phyloP scores from a whole-genome alignment of 2,113 vertebrate genomes.

The Trichechus manatus region DNA sequence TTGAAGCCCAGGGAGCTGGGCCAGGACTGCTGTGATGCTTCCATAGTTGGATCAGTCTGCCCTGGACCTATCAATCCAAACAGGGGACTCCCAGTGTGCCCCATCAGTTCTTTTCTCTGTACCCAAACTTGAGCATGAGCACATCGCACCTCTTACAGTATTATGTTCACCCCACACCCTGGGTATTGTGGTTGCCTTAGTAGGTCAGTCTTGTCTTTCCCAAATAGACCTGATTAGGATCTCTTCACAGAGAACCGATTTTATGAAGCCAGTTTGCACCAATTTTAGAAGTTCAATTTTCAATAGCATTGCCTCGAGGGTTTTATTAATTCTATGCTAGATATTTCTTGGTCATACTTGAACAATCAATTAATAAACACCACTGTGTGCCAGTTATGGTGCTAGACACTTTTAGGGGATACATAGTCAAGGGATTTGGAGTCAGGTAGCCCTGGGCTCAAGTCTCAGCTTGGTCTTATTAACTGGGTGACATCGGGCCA shows the following conservation, averaged over 20 bases:
- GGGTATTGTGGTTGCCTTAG: background rate
- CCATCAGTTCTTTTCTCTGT: background rate
- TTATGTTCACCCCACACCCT: background rate
- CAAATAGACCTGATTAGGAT: background rate
- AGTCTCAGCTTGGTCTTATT: background rate
- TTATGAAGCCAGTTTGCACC: background rate
- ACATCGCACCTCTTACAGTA: background rate
- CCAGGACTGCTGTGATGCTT: background rate
- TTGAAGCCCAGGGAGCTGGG: background rate
- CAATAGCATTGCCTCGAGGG: background rate
- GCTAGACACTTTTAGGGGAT: background rate
- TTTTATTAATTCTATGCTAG: conserved; percentile 2
- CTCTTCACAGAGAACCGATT: background rate
- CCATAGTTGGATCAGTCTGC: background rate
- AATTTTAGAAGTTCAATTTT: background rate
- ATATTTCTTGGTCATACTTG: background rate
- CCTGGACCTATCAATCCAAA: background rate
- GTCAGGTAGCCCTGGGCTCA: background rate
- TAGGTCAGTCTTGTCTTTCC: background rate
- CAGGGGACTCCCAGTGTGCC: background rate
- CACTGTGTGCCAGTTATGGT: background rate
- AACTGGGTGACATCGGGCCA: background rate
- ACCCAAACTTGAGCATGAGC: background rate
- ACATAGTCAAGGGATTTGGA: background rate
- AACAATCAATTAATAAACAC: background rate